Evolutionary conservation across 2,797 vertebrate species (phyloP).

Genomic region (Leptodactylus fallax): DNA sequence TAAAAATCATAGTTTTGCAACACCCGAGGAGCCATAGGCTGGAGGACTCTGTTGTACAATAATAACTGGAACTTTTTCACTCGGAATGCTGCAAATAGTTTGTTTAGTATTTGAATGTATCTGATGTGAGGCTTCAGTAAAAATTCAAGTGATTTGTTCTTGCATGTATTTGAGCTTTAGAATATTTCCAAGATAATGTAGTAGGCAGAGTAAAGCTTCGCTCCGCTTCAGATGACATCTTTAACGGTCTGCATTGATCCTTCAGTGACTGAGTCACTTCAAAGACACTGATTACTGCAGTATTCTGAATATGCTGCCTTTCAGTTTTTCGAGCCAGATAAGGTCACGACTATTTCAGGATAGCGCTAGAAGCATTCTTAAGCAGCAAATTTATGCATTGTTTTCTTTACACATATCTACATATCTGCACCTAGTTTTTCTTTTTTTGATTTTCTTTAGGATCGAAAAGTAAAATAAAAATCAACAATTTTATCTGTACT

Average conservation of each 20-base stretch:
- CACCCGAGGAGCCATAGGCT: not conserved
- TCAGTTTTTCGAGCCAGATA: constrained; percentile 4
- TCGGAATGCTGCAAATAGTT: not conserved
- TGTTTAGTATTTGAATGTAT: not conserved
- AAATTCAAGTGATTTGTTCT: not conserved
- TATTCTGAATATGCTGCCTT: constrained; percentile 20
- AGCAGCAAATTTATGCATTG: not conserved
- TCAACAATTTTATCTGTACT: not conserved
- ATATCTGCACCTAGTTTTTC: not conserved
- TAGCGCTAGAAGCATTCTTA: not conserved
- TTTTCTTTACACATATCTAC: not conserved
- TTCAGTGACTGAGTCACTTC: not conserved
- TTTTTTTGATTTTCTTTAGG: not conserved
- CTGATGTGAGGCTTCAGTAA: not conserved
- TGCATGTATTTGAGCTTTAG: not conserved
- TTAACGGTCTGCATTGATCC: constrained; percentile 17
- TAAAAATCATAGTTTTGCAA: not conserved
- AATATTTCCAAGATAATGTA: not conserved
- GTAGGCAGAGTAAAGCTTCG: not conserved
- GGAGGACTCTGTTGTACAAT: not conserved
- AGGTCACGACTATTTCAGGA: constrained; percentile 14
- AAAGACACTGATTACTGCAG: constrained; percentile 18
- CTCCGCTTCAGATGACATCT: not conserved
- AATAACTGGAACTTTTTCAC: not conserved
- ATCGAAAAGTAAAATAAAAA: not conserved